Evolutionary conservation across 2,888 invertebrate species (phyloP), one percentile per base, ranked within the genome.

Genomic region (Lagria hirta): DNA sequence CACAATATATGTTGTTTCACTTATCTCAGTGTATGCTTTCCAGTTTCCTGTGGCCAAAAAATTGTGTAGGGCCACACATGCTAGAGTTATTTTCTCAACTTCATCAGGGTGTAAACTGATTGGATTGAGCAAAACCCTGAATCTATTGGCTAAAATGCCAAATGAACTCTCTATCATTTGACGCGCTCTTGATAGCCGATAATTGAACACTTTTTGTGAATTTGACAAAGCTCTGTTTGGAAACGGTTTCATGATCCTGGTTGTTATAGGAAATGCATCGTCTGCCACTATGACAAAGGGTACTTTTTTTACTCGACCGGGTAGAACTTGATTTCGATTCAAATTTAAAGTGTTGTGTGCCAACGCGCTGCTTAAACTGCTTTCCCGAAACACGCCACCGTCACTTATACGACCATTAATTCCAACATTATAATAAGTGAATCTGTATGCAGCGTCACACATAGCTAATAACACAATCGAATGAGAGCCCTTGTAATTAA

Each of bases 401-500:
- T 28, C 29, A 1, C 29, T 28, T 12, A 28, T 14, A 13, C 29
- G 5, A 14, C 29, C 29, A 28, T 28, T 28, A 3, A 28, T 7
- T 12, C 29, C 11, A 10, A 28, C 15, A 14, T 28, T 28, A 10
- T 13, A 4, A 28, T 28, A 28, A 10, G 29, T 28, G 3, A 28
- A 28, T 12, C 3, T 12, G 7, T 12, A 28, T 15, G 1, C 14
- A 13, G 29, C 29, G 14, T 28, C 11, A 3, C 2, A 4, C 1
- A 28, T 1, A 13, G 29, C 29, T 3, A 28, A 28, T 4, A 10
- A 28, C 5, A 28, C 29, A 13, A 28, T 3, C 2, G 29, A 28
- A 2, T 28, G 12, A 10, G 3, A 2, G 4, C 29, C 29, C 3
- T 28, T 28, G 3, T 28, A 28, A 28, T 28, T 28, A n/a, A n/a